These are phyloP conservation scores for Periphyllus acericola DNA, from an alignment of 2,888 invertebrate species.

Conservation along the genomic window DNA sequence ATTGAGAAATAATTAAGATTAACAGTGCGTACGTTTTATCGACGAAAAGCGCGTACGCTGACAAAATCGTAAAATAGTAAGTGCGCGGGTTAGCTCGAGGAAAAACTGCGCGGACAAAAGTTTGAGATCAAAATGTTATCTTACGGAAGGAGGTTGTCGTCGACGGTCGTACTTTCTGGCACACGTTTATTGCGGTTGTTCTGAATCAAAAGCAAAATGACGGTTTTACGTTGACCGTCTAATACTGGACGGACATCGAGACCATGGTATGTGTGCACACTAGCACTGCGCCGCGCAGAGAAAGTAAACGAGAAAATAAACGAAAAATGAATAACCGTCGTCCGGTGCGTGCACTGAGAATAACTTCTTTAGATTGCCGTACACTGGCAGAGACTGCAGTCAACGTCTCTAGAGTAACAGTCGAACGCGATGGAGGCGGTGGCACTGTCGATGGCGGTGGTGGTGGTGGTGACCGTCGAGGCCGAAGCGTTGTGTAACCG, in stretches of 20 bases:
- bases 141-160: background rate
- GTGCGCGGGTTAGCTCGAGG: background rate
- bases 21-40: background rate
- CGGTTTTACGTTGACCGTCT: no score
- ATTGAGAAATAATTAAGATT: background rate
- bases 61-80: background rate
- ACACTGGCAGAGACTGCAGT: constrained; percentile 35
- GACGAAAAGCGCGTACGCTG: background rate
- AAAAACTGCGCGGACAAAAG: background rate
- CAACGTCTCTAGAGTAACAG: constrained; percentile 17
- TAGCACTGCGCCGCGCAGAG: no score
- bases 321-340: background rate
- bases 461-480: constrained; percentile 30
- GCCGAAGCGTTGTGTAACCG: constrained; percentile 46
- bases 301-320: constrained; percentile 16
- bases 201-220: no score
- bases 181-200: no score
- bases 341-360: background rate
- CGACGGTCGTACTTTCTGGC: no score
- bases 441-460: background rate
- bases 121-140: background rate
- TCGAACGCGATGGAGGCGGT: background rate
- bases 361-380: constrained; percentile 35
- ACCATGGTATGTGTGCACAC: no score
- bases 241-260: no score